phyloP scores from a whole-genome alignment of 2,888 invertebrate genomes.

The Xylota segnis region DNA sequence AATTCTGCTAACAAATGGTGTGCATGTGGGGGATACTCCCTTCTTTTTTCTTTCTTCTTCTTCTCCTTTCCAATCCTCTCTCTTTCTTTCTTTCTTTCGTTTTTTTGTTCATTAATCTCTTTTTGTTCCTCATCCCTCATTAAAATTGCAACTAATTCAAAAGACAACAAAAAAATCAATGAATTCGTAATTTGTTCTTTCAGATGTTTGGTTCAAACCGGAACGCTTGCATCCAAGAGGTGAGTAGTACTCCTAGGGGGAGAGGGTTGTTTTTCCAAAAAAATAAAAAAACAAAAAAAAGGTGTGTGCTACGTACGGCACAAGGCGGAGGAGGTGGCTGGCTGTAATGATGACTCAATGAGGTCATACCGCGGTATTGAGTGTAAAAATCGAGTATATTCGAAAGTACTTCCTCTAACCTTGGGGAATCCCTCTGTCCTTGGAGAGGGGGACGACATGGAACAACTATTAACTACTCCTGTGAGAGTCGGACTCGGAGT shows the following conservation, averaged over 20 bases:
- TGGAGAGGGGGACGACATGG: background rate
- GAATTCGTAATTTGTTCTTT: constrained; percentile 85
- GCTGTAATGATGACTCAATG: constrained; percentile 60
- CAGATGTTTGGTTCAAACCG: constrained; percentile 98
- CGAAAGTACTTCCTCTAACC: constrained; percentile 35
- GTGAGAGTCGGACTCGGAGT: background rate
- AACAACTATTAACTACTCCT: constrained; percentile 29
- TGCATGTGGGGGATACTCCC: constrained; percentile 64
- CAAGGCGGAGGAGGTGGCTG: background rate
- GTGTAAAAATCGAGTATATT: constrained; percentile 23
- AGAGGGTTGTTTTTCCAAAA: constrained; percentile 14
- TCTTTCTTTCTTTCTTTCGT: constrained; percentile 43
- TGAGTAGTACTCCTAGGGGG: constrained; percentile 87
- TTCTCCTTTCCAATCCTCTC: constrained; percentile 18
- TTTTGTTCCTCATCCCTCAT: constrained; percentile 79
- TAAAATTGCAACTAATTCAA: constrained; percentile 70
- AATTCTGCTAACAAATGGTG: constrained; percentile 24
- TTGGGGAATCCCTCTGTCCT: constrained; percentile 30
- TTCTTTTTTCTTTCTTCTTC: constrained; percentile 23
- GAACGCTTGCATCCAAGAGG: constrained; percentile 96
- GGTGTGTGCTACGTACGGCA: constrained; percentile 35
- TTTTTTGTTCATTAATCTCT: constrained; percentile 31
- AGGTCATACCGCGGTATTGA: constrained; percentile 65
- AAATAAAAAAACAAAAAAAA: too few relatives aligned
- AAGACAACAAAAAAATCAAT: constrained; percentile 80